phyloP scores from a whole-genome alignment of 1,140 invertebrate species.

The Drosophila pseudoobscura region DNA sequence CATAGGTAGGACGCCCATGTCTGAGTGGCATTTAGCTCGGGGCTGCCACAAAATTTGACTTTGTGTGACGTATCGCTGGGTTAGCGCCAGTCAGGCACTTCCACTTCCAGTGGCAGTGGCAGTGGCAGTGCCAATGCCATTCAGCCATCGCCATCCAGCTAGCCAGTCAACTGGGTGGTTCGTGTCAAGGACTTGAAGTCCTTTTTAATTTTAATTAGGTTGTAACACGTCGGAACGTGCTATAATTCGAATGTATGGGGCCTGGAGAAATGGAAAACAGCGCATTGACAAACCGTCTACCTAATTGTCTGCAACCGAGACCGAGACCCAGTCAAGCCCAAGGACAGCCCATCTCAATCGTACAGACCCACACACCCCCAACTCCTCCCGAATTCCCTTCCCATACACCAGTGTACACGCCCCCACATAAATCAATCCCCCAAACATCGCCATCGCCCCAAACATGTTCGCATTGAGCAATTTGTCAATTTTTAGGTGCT shows the following conservation, averaged over 20 bases:
- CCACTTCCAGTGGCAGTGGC: no score
- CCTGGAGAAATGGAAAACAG: constrained; percentile 38
- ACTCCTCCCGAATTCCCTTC: constrained; percentile 7
- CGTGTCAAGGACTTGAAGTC: constrained; percentile 75
- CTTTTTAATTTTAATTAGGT: constrained; percentile 77
- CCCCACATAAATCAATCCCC: constrained; percentile 68
- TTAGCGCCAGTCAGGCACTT: constrained; percentile 5
- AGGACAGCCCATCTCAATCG: constrained; percentile 3
- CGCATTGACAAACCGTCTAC: constrained; percentile 48
- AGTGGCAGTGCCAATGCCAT: no score
- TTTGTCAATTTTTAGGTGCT: constrained; percentile 70
- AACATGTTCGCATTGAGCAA: constrained; percentile 54
- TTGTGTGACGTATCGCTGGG: constrained; percentile 62
- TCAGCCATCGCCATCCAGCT: constrained; percentile 2
- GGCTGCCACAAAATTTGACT: constrained; percentile 75
- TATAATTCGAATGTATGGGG: constrained; percentile 52
- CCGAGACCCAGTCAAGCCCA: constrained; percentile 6
- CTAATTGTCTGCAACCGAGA: constrained; percentile 64
- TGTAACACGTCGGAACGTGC: constrained; percentile 77
- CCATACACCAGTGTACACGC: constrained; percentile 18
- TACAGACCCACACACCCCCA: constrained; percentile 7
- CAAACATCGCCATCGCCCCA: constrained; percentile 10
- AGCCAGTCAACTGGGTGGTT: constrained; percentile 32
- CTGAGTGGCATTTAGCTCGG: constrained; percentile 72
- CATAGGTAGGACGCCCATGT: constrained; percentile 47